Base-by-base conservation (phyloP, 53 echinoderm and acorn worm genomes). In the Apostichopus leukothele region DNA sequence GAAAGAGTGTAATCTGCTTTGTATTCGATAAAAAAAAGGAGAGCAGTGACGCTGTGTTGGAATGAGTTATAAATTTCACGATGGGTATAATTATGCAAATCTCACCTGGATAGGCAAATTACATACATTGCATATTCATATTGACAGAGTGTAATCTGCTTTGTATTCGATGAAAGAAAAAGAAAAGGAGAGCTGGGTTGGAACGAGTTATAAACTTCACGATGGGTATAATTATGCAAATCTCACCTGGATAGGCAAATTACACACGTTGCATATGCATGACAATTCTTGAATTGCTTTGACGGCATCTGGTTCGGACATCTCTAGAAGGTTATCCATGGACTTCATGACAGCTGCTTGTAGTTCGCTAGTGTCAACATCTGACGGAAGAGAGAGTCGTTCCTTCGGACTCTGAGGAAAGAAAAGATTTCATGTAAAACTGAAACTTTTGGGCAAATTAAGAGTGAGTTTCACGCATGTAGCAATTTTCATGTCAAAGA, bases 341-440 rank as follows among this genome's bases (percentile, higher is more conserved):
- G 92, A 80, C 50, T 93, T 95, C 52, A 90, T 88, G 8, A 95
- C 80, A 52, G 93, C 94, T 60, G 92, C 90, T 77, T 92, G 90
- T 3, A 98, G 93, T 91, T 98, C 98, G 67, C 92, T 89, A 21
- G 76, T 89, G 73, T 94, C 92, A 9, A 98, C 88, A 57, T 88
- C 74, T 18, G 87, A 88, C 19, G 95, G 93, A 1, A 94, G 73
- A 6, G 20, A 71, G 20, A 18, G 0, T 14, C 18, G 16, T n/a
- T 71, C 16, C 1, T 71, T 5, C 20, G 4, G 16, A 71, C 20
- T 19, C 71, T 71, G 71, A 71, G 18, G 20, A 19, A 71, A 71
- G 6, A 71, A 71, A 18, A 57, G 8, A 71, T 71, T 71, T 21
- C 20, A 19, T n/a, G 14, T 6, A 21, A 71, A 71, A 21, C 14